Evolutionary conservation across 1,140 invertebrate genomes (phyloP).

Genomic region (Megalonaias nervosa): DNA sequence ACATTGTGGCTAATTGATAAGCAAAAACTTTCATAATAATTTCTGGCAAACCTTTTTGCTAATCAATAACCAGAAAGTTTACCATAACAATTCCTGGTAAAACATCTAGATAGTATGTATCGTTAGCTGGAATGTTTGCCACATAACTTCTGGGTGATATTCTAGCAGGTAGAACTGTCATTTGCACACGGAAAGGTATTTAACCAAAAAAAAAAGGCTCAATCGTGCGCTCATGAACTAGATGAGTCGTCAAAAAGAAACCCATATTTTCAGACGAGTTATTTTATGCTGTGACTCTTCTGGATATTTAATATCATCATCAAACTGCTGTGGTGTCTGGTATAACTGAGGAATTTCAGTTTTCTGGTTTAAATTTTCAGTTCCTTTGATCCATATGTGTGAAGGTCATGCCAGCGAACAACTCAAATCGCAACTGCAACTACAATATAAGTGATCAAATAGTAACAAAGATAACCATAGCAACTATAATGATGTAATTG

Average conservation of each 20-base stretch:
- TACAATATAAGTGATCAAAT: conserved; percentile 44
- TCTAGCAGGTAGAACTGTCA: no score
- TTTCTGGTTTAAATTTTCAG: background rate
- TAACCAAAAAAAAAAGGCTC: background rate
- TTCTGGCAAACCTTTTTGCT: no score
- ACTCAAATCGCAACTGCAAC: conserved; percentile 53
- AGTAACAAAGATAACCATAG: conserved; percentile 53
- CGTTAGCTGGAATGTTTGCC: no score
- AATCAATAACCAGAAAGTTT: no score
- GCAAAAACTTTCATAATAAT: no score
- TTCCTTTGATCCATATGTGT: conserved; percentile 9
- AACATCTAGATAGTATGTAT: no score
- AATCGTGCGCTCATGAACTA: no score
- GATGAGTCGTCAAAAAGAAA: conserved; percentile 27
- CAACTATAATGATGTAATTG: conserved; percentile 50
- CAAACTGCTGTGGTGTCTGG: conserved; percentile 2
- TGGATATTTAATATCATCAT: conserved; percentile 24
- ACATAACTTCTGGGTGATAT: no score
- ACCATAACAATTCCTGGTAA: no score
- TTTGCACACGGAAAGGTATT: no score
- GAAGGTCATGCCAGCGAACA: conserved; percentile 45
- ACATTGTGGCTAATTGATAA: no score
- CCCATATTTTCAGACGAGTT: conserved; percentile 32
- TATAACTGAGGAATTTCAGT: background rate
- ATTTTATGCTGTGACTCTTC: conserved; percentile 6